Evolutionary conservation across 64 coral and sea anemone genomes (phyloP), one percentile per base, ranked within the genome.

Genomic region (Dendrophyllia cribrosa): DNA sequence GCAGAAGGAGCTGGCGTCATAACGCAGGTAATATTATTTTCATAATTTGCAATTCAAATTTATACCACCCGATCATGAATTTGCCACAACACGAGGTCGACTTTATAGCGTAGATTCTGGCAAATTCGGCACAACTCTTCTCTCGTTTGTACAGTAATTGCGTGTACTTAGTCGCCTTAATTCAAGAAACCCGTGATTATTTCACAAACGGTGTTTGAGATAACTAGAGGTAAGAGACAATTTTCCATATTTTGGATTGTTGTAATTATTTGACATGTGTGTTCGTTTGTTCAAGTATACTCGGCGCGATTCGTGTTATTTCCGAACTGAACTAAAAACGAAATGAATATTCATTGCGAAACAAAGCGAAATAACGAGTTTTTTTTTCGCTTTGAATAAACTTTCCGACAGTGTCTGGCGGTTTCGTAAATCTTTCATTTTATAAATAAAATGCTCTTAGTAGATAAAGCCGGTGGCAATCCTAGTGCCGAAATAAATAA

Each of bases 31-130:
- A 56, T 9, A 9, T 56, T 9, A 9, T 9, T 56, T 56, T 56
- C 53, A 56, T 1, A 43, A 64, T 82, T 82, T 82, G 78, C 78
- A 82, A 82, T 82, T 63, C 59, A 82, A 82, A 82, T 82, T 25
- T 34, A 34, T 34, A 82, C 15, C 34, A 3, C 26, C 19, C 19
- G 20, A 64, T 34, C 34, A 79, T 72, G 9, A 10, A 72, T 58
- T 77, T 52, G 55, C n/a, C n/a, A 46, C 55, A 62, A 63, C 59
- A 63, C 58, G 58, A 45, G 59, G 78, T 62, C 13, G 12, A 6
- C 59, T 22, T 7, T 2, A 69, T 25, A 24, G 12, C 20, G 75
- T 23, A 24, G 12, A 56, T 9, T 52, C 22, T 24, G 19, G 50
- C 9, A 44, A 77, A 77, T 21, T 77, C 17, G n/a, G 53, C 53